Conservation (phyloP, 2,113 vertebrate species). For the Gorsachius goisagi region DNA sequence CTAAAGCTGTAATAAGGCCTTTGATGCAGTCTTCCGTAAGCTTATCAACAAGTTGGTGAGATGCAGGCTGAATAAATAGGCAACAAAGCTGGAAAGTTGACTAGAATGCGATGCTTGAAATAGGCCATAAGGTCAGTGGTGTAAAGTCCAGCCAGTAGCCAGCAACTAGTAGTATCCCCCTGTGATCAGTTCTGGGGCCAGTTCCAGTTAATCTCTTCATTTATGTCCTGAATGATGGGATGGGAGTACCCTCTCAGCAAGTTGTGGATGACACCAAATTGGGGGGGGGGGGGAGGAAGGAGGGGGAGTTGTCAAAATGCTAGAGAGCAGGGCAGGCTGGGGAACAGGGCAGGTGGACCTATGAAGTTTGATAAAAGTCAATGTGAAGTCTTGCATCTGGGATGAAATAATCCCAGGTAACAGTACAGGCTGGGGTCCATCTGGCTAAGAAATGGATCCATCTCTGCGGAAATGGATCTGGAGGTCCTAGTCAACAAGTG, state of each 20-base stretch:
- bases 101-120: not conserved
- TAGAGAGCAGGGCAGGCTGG: not conserved
- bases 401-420: fast-evolving
- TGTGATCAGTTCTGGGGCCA: not conserved
- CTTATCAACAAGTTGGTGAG: not conserved
- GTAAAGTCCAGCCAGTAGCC: not conserved
- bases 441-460: not conserved
- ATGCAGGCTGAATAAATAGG: not conserved
- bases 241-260: not conserved
- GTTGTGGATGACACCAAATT: not conserved
- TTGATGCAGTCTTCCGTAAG: not conserved
- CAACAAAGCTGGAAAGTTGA: not conserved
- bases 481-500: not conserved
- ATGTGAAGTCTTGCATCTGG: fast-evolving
- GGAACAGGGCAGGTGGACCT: not conserved
- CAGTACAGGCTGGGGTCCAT: not conserved
- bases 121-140: not conserved
- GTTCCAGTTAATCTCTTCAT: not conserved
- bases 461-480: not conserved
- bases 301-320: not conserved
- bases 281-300: too few species aligned
- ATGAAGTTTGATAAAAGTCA: not conserved
- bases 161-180: not conserved
- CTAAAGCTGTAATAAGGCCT: not conserved
- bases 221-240: not conserved